These are phyloP conservation scores for Aviceda subcristata DNA, from an alignment of 2,113 vertebrate species.

Conservation along the genomic window DNA sequence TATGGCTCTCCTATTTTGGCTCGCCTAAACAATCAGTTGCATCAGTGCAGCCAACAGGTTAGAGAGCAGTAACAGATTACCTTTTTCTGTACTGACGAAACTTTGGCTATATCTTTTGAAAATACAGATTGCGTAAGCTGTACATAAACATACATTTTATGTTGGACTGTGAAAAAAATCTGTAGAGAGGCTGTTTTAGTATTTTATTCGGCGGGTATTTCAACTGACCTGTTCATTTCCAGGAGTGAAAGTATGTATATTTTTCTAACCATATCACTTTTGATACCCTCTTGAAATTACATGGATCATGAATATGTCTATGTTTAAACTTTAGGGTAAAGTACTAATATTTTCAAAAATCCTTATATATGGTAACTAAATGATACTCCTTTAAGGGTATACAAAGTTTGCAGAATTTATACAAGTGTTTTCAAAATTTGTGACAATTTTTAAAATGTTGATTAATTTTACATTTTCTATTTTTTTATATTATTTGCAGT, in stretches of 20 bases:
- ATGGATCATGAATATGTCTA: background rate
- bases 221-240: background rate
- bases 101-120: background rate
- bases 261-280: conserved; percentile 46
- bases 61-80: background rate
- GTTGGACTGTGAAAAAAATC: background rate
- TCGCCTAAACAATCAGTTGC: background rate
- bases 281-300: conserved; percentile 35
- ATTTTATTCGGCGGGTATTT: background rate
- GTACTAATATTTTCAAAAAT: background rate
- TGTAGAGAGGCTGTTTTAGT: background rate
- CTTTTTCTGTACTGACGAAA: background rate
- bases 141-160: background rate
- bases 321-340: background rate
- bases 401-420: conserved; percentile 3
- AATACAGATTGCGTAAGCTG: background rate
- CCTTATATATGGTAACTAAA: background rate
- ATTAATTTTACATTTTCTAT: conserved; percentile 9
- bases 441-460: background rate
- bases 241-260: conserved; percentile 27
- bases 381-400: background rate
- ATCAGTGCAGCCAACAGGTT: background rate
- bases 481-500: conserved; percentile 35
- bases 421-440: background rate
- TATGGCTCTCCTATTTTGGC: background rate